Conservation (phyloP, 2,888 invertebrate genomes). For the Zygothrica quintamaculata region DNA sequence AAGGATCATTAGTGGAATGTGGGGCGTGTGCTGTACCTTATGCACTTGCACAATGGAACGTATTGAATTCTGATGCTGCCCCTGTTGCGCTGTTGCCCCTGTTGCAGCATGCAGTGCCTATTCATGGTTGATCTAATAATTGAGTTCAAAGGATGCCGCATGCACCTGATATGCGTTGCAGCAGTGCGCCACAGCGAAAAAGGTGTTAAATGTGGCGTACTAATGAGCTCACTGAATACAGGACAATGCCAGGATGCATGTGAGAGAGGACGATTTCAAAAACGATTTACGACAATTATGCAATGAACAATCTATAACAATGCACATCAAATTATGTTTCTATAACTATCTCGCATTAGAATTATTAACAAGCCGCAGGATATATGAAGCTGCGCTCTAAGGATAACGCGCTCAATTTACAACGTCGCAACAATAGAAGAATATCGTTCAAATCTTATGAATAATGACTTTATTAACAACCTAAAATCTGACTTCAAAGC, state of each 20-base stretch:
- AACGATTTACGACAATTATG: slow-evolving; percentile 57
- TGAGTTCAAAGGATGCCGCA: slow-evolving; percentile 41
- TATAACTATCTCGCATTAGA: not conserved
- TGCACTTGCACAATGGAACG: slow-evolving; percentile 31
- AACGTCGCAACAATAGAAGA: slow-evolving; percentile 30
- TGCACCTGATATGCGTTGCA: slow-evolving; percentile 49
- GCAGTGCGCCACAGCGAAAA: slow-evolving; percentile 48
- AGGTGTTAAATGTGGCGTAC: slow-evolving; percentile 84
- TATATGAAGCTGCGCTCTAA: slow-evolving; percentile 1
- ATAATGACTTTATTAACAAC: slow-evolving; percentile 60
- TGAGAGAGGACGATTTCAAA: slow-evolving; percentile 43
- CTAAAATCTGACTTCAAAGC: slow-evolving; percentile 22
- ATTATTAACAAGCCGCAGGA: slow-evolving; percentile 41
- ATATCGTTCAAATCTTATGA: slow-evolving; percentile 46
- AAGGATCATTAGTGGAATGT: slow-evolving; percentile 51
- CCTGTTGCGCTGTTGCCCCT: slow-evolving; percentile 38
- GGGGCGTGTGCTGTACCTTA: slow-evolving; percentile 44
- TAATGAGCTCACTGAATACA: slow-evolving; percentile 80
- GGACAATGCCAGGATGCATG: slow-evolving; percentile 37
- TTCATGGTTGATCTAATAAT: slow-evolving; percentile 34
- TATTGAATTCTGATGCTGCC: slow-evolving; percentile 25
- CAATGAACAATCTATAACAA: slow-evolving; percentile 36
- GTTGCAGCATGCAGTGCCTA: slow-evolving; percentile 20
- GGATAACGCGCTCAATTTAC: slow-evolving; percentile 23
- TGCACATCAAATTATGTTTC: slow-evolving; percentile 22